These are phyloP conservation scores for Portevinia maculata DNA, from an alignment of 2,888 invertebrate genomes.

Conservation along the genomic window DNA sequence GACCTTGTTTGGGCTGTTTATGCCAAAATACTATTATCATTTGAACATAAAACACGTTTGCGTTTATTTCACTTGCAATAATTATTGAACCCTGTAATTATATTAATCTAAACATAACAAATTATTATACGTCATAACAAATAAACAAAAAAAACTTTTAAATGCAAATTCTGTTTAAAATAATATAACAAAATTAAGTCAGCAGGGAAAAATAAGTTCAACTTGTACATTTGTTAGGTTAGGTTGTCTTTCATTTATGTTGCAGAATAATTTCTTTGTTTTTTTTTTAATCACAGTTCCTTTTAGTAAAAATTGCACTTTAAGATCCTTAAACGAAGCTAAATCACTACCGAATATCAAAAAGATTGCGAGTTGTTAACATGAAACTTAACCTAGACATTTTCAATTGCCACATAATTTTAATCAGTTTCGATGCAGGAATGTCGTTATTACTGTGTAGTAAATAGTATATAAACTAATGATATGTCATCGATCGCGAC, in stretches of 20 bases:
- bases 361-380: conserved; percentile 61
- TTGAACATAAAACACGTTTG: not conserved
- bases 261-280: conserved; percentile 15
- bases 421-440: conserved; percentile 48
- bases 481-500: conserved; percentile 30
- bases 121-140: conserved; percentile 55
- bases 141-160: conserved; percentile 30
- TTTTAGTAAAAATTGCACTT: conserved; percentile 72
- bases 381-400: conserved; percentile 34
- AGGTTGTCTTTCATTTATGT: conserved; percentile 3
- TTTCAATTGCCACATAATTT: conserved; percentile 6
- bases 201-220: conserved; percentile 37
- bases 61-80: not conserved
- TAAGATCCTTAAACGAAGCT: conserved; percentile 55
- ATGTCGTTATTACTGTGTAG: conserved; percentile 49
- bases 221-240: conserved; percentile 9
- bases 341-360: conserved; percentile 66
- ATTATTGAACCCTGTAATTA: conserved; percentile 29
- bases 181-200: conserved; percentile 44
- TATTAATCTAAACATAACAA: conserved; percentile 63
- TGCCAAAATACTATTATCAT: too few species aligned
- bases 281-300: conserved; percentile 64
- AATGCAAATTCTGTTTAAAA: conserved; percentile 61
- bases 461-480: conserved; percentile 1
- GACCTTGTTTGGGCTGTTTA: too few species aligned